Evolutionary conservation across 2,888 invertebrate species (phyloP), one percentile per base, ranked within the genome.

Genomic region (Diplazon laetatorius): DNA sequence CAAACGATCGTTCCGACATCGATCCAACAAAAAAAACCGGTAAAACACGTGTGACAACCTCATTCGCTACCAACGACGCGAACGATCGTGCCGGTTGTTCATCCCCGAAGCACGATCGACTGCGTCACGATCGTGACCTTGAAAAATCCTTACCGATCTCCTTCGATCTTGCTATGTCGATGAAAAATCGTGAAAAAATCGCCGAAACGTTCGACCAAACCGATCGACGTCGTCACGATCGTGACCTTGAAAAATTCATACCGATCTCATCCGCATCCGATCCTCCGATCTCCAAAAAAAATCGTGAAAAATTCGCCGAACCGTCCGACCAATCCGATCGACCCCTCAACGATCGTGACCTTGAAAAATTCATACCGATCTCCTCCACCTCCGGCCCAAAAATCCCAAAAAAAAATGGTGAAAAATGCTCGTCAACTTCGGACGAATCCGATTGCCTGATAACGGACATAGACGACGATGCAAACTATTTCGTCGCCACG

Each of bases 371-470:
- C 4, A 5, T 30, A 6, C n/a, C n/a, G n/a, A n/a, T n/a, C n/a
- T n/a, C n/a, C n/a, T n/a, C n/a, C n/a, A n/a, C n/a, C n/a, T n/a
- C n/a, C n/a, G n/a, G n/a, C n/a, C n/a, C n/a, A n/a, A n/a, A n/a
- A n/a, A n/a, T n/a, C n/a, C n/a, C n/a, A n/a, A n/a, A n/a, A n/a
- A n/a, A n/a, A n/a, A n/a, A n/a, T n/a, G n/a, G n/a, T n/a, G n/a
- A n/a, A n/a, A n/a, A n/a, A n/a, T n/a, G n/a, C n/a, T n/a, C n/a
- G n/a, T n/a, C n/a, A n/a, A n/a, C n/a, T 74, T 86, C 87, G n/a
- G 89, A 88, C 39, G 89, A 90, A 48, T 88, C 87, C 0, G 89
- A 89, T 62, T 85, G 86, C 22, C 86, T 78, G 8, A 87, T 78
- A 30, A 6, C 30, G 50, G 80, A 66, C 20, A 82, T 82, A n/a